A percentile compares a stretch with the other conserved stretches of the same genome.
Evolutionary conservation across 2,888 invertebrate species (phyloP).

Genomic region (Drosophila crucigera): DNA sequence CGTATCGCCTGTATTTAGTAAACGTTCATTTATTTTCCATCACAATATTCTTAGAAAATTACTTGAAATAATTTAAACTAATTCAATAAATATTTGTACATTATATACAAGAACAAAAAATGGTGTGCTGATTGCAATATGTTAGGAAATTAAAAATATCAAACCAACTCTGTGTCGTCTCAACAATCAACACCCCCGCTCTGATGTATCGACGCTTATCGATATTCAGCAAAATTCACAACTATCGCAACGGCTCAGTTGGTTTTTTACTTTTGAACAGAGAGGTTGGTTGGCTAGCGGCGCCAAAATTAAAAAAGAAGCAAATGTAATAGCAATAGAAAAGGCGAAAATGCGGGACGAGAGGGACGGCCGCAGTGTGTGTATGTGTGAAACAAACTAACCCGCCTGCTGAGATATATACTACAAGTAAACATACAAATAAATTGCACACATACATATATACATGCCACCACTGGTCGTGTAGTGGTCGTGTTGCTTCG

Average conservation of each 20-base stretch:
- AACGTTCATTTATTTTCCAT: neutral
- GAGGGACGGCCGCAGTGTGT: slow-evolving; percentile 55
- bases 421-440: slow-evolving; percentile 71
- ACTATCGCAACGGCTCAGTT: slow-evolving; percentile 70
- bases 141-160: slow-evolving; percentile 1
- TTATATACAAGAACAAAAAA: neutral
- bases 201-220: slow-evolving; percentile 32
- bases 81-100: neutral
- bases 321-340: slow-evolving; percentile 47
- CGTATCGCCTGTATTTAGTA: neutral
- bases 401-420: slow-evolving; percentile 60
- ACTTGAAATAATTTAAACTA: neutral
- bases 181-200: slow-evolving; percentile 27
- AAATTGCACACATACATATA: slow-evolving; percentile 49
- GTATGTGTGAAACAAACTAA: slow-evolving; percentile 62
- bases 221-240: slow-evolving; percentile 50
- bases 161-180: slow-evolving; percentile 40
- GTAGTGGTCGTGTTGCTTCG: slow-evolving; percentile 48
- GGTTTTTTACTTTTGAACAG: slow-evolving; percentile 83
- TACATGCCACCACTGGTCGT: slow-evolving; percentile 60
- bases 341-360: slow-evolving; percentile 56
- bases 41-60: neutral
- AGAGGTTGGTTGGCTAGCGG: slow-evolving; percentile 74
- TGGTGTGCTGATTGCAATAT: neutral
- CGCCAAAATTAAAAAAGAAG: slow-evolving; percentile 33